Conservation (phyloP, 92 coral and sea anemone genomes). For the Zoanthus sociatus region DNA sequence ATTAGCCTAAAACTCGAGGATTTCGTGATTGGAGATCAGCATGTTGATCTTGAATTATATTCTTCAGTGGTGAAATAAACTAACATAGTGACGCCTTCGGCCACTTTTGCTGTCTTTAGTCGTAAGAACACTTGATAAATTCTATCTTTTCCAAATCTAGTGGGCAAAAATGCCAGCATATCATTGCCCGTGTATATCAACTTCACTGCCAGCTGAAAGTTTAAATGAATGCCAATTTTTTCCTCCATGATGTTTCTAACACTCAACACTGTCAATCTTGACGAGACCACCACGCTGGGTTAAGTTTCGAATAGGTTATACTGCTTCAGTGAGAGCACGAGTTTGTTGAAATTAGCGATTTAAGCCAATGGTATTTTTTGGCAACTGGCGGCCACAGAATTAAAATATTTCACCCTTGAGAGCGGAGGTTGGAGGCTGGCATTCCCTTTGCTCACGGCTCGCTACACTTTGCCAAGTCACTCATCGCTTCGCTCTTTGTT, state of each 20-base stretch:
- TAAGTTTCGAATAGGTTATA: conserved; percentile 24
- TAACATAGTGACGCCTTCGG: conserved; percentile 36
- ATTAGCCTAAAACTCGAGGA: too few species aligned
- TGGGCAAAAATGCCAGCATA: conserved; percentile 24
- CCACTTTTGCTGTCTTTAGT: conserved; percentile 32
- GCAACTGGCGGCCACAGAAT: conserved; percentile 26
- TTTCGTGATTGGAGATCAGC: not conserved
- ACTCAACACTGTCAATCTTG: conserved; percentile 49
- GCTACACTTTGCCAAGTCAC: conserved; percentile 1
- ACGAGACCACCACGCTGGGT: conserved; percentile 35
- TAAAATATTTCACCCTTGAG: conserved; percentile 17
- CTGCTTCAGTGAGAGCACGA: conserved; percentile 20
- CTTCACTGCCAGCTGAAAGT: conserved; percentile 31
- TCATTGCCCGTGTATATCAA: conserved; percentile 12
- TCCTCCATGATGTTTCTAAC: conserved; percentile 3
- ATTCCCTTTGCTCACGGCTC: conserved; percentile 23
- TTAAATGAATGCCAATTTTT: not conserved
- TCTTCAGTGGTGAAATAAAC: conserved; percentile 17
- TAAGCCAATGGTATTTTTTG: conserved; percentile 30
- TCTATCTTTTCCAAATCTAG: conserved; percentile 36
- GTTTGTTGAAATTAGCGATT: conserved; percentile 26
- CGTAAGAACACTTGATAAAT: not conserved
- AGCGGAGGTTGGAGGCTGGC: conserved; percentile 31
- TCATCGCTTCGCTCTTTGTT: conserved; percentile 22
- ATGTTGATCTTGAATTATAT: not conserved